phyloP scores from a whole-genome alignment of 1,140 invertebrate genomes.

The Elymnias hypermnestra region DNA sequence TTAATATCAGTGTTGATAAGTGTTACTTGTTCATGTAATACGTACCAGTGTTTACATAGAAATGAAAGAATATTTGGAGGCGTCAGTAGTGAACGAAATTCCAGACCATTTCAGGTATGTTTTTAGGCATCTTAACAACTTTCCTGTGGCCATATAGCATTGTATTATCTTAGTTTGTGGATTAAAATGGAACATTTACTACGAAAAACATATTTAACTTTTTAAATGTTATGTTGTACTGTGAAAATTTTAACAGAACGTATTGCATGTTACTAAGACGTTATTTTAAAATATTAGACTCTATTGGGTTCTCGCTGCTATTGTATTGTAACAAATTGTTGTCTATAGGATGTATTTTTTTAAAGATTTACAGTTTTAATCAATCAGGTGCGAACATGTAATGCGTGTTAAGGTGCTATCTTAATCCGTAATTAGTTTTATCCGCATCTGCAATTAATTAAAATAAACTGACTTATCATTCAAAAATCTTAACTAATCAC shows the following conservation, averaged over 20 bases:
- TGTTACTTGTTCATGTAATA: constrained; percentile 19
- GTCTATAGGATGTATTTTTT: too few species aligned
- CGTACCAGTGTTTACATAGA: constrained; percentile 12
- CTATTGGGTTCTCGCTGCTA: too few species aligned
- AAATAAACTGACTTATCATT: not conserved
- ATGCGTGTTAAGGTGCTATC: not conserved
- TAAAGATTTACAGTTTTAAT: too few species aligned
- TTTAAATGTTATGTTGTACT: too few species aligned
- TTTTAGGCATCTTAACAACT: not conserved
- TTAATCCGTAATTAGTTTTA: not conserved
- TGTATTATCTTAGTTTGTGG: too few species aligned
- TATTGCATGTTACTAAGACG: too few species aligned
- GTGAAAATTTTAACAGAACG: too few species aligned
- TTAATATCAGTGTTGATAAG: constrained; percentile 27
- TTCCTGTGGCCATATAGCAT: too few species aligned
- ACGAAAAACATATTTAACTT: too few species aligned
- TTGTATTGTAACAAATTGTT: too few species aligned
- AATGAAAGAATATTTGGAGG: constrained; percentile 34
- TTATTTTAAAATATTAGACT: too few species aligned
- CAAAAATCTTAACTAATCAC: not conserved
- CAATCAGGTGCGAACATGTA: not conserved
- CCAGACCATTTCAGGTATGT: constrained; percentile 37
- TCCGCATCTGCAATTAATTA: not conserved
- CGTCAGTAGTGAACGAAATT: constrained; percentile 30
- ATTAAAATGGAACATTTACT: too few species aligned